phyloP scores from a whole-genome alignment of 2,888 invertebrate species.

The Aproaerema taeniolella region DNA sequence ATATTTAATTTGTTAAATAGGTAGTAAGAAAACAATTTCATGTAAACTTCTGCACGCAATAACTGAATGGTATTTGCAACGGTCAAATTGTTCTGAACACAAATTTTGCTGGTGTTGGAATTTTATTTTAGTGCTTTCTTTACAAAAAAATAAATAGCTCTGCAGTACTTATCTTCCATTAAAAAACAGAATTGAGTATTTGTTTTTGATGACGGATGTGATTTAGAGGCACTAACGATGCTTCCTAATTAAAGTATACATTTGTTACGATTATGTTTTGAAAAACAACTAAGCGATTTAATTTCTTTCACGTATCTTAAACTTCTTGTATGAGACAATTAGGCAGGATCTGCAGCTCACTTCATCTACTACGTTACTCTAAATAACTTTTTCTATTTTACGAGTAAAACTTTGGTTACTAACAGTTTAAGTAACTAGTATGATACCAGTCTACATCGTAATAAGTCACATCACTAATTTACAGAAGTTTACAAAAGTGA shows the following conservation, averaged over 20 bases:
- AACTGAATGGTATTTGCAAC: background rate
- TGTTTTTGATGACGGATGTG: background rate
- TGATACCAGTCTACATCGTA: background rate
- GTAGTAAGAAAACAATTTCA: background rate
- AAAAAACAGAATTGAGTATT: background rate
- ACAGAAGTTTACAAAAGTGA: background rate
- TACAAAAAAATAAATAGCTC: background rate
- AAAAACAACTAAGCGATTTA: no score
- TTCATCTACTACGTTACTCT: no score
- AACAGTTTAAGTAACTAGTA: background rate
- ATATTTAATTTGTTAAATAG: slow-evolving; percentile 1
- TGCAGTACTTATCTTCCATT: background rate
- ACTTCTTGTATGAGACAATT: no score
- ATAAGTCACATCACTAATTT: background rate
- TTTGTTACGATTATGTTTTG: no score
- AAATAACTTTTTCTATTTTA: background rate
- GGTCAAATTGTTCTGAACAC: background rate
- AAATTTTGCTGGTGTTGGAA: background rate
- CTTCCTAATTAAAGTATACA: background rate
- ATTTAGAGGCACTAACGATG: background rate
- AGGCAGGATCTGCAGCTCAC: no score
- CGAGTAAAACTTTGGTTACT: background rate
- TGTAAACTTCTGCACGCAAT: background rate
- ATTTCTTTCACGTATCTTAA: no score
- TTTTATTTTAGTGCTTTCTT: background rate